Conservation (phyloP, 2,888 invertebrate genomes). For the Caenorhabditis sinica region DNA sequence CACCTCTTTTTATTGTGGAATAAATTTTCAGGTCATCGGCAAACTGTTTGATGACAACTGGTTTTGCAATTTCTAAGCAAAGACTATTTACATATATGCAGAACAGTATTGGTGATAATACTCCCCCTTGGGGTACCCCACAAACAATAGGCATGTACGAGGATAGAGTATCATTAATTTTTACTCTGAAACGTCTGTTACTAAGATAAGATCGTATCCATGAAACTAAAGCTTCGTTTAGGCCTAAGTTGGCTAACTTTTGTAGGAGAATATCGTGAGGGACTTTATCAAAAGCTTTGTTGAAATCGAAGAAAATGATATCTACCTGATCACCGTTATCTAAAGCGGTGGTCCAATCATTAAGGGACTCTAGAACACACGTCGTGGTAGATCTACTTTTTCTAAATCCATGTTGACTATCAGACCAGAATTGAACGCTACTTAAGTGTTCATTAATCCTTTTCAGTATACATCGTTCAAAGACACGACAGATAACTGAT, state of each 20-base stretch:
- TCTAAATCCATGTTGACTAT: constrained; percentile 16
- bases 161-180: not conserved
- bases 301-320: constrained; percentile 24
- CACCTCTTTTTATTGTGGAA: too few species aligned
- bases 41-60: constrained; percentile 5
- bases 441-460: not conserved
- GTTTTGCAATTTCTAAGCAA: not conserved
- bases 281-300: constrained; percentile 30
- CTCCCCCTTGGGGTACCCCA: constrained; percentile 25
- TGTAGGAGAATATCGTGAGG: not conserved
- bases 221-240: not conserved
- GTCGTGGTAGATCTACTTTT: constrained; percentile 1
- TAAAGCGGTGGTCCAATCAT: constrained; percentile 13
- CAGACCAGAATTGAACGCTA: not conserved
- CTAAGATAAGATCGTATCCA: not conserved
- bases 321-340: constrained; percentile 10
- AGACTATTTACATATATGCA: constrained; percentile 19
- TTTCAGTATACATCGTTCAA: not conserved
- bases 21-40: constrained; percentile 20
- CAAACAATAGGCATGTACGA: not conserved
- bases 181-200: not conserved
- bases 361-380: not conserved
- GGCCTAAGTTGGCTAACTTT: not conserved
- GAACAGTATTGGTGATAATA: constrained; percentile 17
- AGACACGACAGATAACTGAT: not conserved